A percentile compares a stretch with the other conserved stretches of the same genome.
Conservation (phyloP, 1,140 invertebrate genomes). For the Zaprionus inermis region DNA sequence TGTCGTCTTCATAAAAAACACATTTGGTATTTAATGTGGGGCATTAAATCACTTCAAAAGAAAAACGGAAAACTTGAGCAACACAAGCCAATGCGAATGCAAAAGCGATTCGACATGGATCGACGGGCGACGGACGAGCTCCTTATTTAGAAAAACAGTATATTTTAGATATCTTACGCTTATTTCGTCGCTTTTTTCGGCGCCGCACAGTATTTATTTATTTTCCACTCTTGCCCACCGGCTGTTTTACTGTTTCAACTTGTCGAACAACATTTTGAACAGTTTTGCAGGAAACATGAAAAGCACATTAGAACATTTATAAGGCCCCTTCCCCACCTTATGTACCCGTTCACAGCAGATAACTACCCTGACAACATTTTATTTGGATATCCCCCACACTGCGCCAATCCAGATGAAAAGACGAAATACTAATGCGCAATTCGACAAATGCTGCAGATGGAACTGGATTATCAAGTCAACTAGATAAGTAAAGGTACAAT, state of each 20-base stretch:
- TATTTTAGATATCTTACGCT: neutral
- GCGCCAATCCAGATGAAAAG: neutral
- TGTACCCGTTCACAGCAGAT: neutral
- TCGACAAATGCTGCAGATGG: too few relatives aligned
- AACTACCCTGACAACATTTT: neutral
- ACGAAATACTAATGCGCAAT: neutral
- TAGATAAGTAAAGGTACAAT: too few relatives aligned
- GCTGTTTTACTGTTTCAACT: neutral
- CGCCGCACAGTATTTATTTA: neutral
- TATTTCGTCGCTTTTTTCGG: neutral
- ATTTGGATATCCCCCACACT: neutral
- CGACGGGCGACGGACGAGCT: neutral
- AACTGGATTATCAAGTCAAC: too few relatives aligned
- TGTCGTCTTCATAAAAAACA: slow-evolving; percentile 26
- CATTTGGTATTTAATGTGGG: slow-evolving; percentile 11
- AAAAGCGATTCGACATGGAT: slow-evolving; percentile 2
- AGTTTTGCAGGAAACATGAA: neutral
- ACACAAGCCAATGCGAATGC: neutral
- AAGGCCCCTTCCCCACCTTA: neutral
- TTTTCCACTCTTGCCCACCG: neutral
- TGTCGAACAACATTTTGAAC: neutral
- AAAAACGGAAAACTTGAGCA: slow-evolving; percentile 8
- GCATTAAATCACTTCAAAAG: slow-evolving; percentile 10
- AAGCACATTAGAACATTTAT: neutral
- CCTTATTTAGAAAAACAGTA: slow-evolving; percentile 10